Evolutionary conservation across 2,797 vertebrate genomes (phyloP), one percentile per base, ranked within the genome.

Genomic region (Taeniopygia guttata): DNA sequence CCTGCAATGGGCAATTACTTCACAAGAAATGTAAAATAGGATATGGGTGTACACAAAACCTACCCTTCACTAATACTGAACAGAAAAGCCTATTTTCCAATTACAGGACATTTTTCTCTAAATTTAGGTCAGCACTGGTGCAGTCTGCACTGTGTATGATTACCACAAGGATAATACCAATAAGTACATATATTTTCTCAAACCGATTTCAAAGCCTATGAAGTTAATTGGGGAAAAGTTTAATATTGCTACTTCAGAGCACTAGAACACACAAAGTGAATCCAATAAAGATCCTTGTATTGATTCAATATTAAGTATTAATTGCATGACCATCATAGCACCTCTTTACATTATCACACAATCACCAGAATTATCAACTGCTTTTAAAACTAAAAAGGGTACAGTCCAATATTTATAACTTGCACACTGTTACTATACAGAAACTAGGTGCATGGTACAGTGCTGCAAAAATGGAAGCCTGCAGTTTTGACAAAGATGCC

Each of bases 251-350:
- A 97, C 95, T 97, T 98, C 97, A 97, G 98, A 97, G 97, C 97
- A 98, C 98, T 97, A 98, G 93, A 97, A 98, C 96, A 97, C 97
- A 98, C 98, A 97, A 96, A 98, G 95, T 97, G 95, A 98, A 97
- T 97, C 97, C 96, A 97, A 96, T 96, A 96, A 97, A 97, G 97
- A 97, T 97, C 95, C 96, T 97, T 97, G 97, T 97, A 98, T 94
- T 97, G 96, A 98, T 96, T 98, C 97, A 97, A 92, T 97, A 97
- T 97, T 97, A 98, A 98, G 97, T 98, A 96, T 98, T 97, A 98
- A 98, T 97, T 98, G 98, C 98, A 98, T 98, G 98, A 98, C 98
- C 98, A 98, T 98, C 98, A 98, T 98, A 98, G 98, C 98, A 98
- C 98, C 98, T 98, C 97, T 98, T 97, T 97, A 98, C 97, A 98